Evolutionary conservation across 2,113 vertebrate genomes (phyloP).

Genomic region (Mormoops blainvillei): DNA sequence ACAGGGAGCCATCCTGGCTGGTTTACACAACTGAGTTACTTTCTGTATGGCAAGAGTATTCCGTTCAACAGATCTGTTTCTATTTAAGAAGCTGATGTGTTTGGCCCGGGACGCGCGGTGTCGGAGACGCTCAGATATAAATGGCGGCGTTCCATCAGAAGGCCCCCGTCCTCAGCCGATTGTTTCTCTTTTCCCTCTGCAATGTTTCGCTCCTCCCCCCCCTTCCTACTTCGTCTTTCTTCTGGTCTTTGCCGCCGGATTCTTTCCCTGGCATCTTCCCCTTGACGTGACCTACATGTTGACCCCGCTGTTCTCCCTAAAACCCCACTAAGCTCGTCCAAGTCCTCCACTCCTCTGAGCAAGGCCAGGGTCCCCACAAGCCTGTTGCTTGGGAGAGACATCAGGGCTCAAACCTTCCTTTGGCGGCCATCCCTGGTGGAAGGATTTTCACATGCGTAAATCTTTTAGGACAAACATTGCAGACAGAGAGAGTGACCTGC

Average conservation of each 20-base stretch:
- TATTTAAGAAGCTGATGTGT: not conserved
- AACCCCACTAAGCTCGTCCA: not conserved
- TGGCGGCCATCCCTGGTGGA: not conserved
- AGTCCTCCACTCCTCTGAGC: not conserved
- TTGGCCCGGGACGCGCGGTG: not conserved
- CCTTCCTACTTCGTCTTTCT: not conserved
- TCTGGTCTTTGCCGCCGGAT: not conserved
- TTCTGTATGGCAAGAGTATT: not conserved
- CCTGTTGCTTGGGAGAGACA: not conserved
- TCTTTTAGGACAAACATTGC: not conserved
- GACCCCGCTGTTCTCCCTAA: not conserved
- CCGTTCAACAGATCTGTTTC: not conserved
- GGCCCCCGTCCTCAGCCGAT: not conserved
- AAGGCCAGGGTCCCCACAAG: not conserved
- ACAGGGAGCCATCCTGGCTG: not conserved
- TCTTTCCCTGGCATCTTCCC: not conserved
- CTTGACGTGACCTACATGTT: not conserved
- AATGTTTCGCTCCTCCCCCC: not conserved
- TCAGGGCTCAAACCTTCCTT: not conserved
- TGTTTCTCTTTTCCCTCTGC: not conserved
- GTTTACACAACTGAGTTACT: not conserved
- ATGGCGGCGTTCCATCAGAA: not conserved
- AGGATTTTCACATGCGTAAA: not conserved
- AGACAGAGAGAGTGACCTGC: not conserved
- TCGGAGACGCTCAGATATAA: not conserved